Base-by-base conservation (phyloP, 2,888 invertebrate genomes). In the Empis livida region DNA sequence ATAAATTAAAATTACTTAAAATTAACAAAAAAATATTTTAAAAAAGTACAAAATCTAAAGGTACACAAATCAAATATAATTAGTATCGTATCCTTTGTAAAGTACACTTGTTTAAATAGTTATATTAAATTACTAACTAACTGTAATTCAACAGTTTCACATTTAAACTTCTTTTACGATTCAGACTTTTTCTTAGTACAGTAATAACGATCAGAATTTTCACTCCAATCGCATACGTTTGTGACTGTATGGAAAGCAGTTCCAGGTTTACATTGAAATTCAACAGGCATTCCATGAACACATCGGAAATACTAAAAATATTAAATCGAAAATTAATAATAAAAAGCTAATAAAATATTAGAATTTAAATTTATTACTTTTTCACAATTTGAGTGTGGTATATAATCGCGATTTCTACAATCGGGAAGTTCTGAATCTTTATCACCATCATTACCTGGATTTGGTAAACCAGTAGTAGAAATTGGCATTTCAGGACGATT, bases 171-270 rank as follows among this genome's bases (percentile, higher is more conserved):
- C 23, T 9, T 9, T 5, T 5, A 20, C 3, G 20, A 20, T 20
- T 17, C 11, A 17, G 10, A 17, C 11, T 41, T 41, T 14, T 5
- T 23, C 14, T 41, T 41, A 5, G 61, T 63, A 52, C 68, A 68
- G 42, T 68, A 63, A 49, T 62, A 61, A 38, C 86, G 77, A 57
- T 84, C 76, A 2, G 79, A 80, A 59, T 80, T 81, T 50, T 74
- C 73, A 0, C 84, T 83, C 90, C 90, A 91, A 65, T 87, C 89
- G 64, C 91, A 91, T 14, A 83, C 78, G 57, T 79, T 77, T 40
- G 74, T 72, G 23, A 73, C 67, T 0, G 77, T 75, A 59, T 90
- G 83, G 73, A 82, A 92, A 5, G 84, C 78, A 0, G 86, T 82
- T 20, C 84, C 85, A 0, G 77, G 72, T 53, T 79, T 77, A 61